A percentile compares a stretch with the other conserved stretches of the same genome.
Evolutionary conservation across 2,888 invertebrate species (phyloP).

Genomic region (Stictocephala bisonia): DNA sequence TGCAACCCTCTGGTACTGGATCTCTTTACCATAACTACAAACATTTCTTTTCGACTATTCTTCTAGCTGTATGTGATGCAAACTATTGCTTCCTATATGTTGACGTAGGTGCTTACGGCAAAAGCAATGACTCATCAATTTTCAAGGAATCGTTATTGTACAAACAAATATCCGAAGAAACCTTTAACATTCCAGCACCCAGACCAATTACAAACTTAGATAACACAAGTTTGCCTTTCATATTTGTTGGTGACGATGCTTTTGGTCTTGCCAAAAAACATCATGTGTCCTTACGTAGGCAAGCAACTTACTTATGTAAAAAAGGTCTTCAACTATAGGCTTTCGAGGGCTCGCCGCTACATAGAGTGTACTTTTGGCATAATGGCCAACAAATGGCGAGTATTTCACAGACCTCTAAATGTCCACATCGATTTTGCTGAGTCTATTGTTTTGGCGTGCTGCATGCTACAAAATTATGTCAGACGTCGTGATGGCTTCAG

Average conservation of each 20-base stretch:
- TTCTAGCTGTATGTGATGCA: conserved; percentile 44
- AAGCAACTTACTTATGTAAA: background rate
- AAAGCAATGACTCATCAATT: conserved; percentile 20
- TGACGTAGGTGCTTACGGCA: conserved; percentile 18
- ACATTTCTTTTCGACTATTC: conserved; percentile 38
- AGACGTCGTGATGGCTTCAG: conserved; percentile 11
- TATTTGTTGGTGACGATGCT: conserved; percentile 14
- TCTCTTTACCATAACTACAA: conserved; percentile 44
- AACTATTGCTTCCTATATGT: conserved; percentile 17
- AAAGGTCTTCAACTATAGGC: conserved; percentile 16
- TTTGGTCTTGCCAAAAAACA: conserved; percentile 14
- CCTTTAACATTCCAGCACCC: conserved; percentile 1
- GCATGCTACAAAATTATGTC: conserved; percentile 15
- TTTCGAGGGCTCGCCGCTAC: conserved; percentile 27
- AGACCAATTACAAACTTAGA: conserved; percentile 8
- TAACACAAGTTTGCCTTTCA: conserved; percentile 5
- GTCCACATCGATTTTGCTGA: background rate
- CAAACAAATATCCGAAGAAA: background rate
- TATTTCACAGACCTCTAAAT: conserved; percentile 23
- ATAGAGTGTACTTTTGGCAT: conserved; percentile 36
- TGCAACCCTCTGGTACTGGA: conserved; percentile 35
- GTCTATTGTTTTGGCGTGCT: conserved; percentile 6
- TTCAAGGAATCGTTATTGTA: conserved; percentile 14
- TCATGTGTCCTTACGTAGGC: conserved; percentile 32
- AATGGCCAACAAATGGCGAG: conserved; percentile 9